A percentile compares a stretch with the other conserved stretches of the same genome.
phyloP scores from a whole-genome alignment of 1,140 invertebrate species.

The Mactra quadrangularis region DNA sequence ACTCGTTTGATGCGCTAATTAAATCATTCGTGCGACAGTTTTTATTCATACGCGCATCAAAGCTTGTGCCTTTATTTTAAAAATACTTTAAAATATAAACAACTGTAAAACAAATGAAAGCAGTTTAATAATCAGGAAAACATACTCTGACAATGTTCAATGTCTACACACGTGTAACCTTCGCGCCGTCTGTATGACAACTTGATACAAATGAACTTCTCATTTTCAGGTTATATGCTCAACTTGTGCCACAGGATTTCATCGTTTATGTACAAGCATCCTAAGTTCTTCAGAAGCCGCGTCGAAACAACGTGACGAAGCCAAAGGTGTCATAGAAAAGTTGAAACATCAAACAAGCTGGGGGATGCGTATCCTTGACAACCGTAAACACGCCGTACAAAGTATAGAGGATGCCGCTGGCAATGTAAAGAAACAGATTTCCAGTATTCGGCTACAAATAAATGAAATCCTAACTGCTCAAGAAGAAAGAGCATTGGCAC shows the following conservation, averaged over 20 bases:
- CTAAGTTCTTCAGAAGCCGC: slow-evolving; percentile 63
- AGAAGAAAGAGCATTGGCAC: slow-evolving; percentile 57
- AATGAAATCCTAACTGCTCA: slow-evolving; percentile 63
- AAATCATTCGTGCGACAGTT: too few species aligned
- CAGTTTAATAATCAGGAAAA: too few species aligned
- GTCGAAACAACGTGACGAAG: slow-evolving; percentile 59
- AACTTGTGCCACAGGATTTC: slow-evolving; percentile 64
- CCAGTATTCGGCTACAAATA: slow-evolving; percentile 62
- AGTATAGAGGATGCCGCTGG: slow-evolving; percentile 58
- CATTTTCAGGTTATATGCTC: slow-evolving; percentile 56
- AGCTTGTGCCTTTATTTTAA: too few species aligned
- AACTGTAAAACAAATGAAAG: too few species aligned
- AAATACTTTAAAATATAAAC: too few species aligned
- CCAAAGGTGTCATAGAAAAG: slow-evolving; percentile 59
- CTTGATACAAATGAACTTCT: background rate
- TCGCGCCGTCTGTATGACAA: too few species aligned
- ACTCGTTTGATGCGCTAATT: too few species aligned
- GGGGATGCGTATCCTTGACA: slow-evolving; percentile 63
- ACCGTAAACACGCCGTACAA: slow-evolving; percentile 58
- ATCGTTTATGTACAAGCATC: slow-evolving; percentile 64
- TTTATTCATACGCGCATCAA: too few species aligned
- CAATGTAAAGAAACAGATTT: slow-evolving; percentile 63
- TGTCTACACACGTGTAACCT: too few species aligned
- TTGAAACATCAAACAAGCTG: slow-evolving; percentile 63
- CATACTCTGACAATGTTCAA: too few species aligned